A percentile compares a stretch with the other conserved stretches of the same genome.
Evolutionary conservation across 2,888 invertebrate species (phyloP).

Genomic region (Tinea pellionella): DNA sequence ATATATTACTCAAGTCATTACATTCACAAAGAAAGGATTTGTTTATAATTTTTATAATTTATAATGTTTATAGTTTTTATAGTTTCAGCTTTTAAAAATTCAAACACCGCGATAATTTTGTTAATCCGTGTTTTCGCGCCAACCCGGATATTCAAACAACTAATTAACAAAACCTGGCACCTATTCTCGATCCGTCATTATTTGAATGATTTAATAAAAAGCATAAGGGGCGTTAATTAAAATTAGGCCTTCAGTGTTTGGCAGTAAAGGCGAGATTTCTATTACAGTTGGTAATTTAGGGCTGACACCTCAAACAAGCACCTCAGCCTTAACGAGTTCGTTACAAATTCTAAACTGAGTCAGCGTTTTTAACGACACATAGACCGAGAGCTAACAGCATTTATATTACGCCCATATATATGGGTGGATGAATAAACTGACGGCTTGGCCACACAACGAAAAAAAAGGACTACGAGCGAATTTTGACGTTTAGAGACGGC

Average conservation of each 20-base stretch:
- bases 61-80: too few species aligned
- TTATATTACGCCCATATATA: too few species aligned
- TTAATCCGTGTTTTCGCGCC: not conserved
- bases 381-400: not conserved
- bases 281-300: conserved; percentile 4
- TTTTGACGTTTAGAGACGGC: too few species aligned
- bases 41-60: too few species aligned
- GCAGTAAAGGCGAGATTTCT: not conserved
- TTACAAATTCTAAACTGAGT: conserved; percentile 12
- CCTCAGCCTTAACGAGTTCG: conserved; percentile 9
- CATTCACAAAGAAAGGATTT: too few species aligned
- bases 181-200: conserved; percentile 3
- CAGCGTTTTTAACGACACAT: conserved; percentile 7
- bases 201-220: not conserved
- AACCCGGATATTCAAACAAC: not conserved
- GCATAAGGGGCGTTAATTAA: not conserved
- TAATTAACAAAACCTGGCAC: not conserved
- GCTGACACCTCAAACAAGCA: conserved; percentile 12
- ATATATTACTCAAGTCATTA: too few species aligned
- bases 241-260: not conserved
- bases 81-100: too few species aligned
- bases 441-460: too few species aligned
- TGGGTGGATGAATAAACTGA: too few species aligned
- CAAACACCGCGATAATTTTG: not conserved
- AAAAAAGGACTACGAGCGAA: too few species aligned